Percentiles rank a stretch among this genome's conserved stretches.
These are phyloP conservation scores for Drosophila mimetica DNA, from an alignment of 2,888 invertebrate species.

Conservation along the genomic window DNA sequence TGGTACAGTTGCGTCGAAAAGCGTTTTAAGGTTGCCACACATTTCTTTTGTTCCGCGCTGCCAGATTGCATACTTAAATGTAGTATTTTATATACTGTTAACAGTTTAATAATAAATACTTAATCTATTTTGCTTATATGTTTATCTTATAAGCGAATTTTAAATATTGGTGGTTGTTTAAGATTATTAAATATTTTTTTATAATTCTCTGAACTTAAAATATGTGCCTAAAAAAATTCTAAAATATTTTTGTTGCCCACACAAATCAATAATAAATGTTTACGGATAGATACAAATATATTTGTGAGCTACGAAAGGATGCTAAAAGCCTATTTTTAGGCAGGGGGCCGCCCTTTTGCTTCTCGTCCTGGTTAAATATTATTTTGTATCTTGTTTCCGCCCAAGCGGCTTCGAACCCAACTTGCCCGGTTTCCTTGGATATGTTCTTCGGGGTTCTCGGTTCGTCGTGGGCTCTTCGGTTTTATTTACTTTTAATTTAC, in stretches of 20 bases:
- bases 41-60: background rate
- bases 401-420: too few relatives aligned
- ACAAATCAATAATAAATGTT: background rate
- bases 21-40: background rate
- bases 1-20: too few relatives aligned
- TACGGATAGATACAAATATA: background rate
- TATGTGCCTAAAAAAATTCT: too few relatives aligned
- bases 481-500: slow-evolving; percentile 80
- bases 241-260: too few relatives aligned
- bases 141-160: background rate
- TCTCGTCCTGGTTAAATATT: slow-evolving; percentile 38
- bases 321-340: background rate
- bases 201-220: too few relatives aligned
- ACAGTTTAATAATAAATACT: background rate
- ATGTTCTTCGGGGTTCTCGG: slow-evolving; percentile 23
- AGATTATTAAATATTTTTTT: too few relatives aligned
- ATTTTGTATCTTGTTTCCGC: slow-evolving; percentile 9
- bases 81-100: background rate
- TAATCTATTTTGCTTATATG: background rate
- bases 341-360: background rate
- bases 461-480: slow-evolving; percentile 47
- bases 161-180: background rate
- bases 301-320: background rate
- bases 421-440: slow-evolving; percentile 16
- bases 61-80: background rate